Base-by-base conservation (phyloP, 2,797 vertebrate species). In the Sebastes trivittatus region DNA sequence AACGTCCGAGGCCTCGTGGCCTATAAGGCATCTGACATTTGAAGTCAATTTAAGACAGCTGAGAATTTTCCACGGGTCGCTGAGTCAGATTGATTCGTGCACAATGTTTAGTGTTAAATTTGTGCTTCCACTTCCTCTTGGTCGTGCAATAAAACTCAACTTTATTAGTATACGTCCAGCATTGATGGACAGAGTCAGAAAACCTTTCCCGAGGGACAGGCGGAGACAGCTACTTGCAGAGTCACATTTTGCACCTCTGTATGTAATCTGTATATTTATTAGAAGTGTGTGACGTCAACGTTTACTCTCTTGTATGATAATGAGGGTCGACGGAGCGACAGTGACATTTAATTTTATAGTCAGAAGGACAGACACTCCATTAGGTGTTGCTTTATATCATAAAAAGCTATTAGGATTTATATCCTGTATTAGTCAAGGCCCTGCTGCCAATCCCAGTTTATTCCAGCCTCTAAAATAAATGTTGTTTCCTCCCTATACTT, bases 261-360 rank as follows among this genome's bases (percentile, higher is more conserved):
- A 25, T 81, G 82, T 83, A 73, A 83, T 89, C 92, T 89, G 84
- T 90, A 55, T 90, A 85, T 93, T 94, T 93, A 93, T 88, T 75
- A 80, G 64, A 75, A 27, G 32, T 14, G 25, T 92, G 88, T 92
- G 88, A 89, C 80, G 78, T 90, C 89, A 85, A 2, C 32, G 20
- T 84, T 83, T 64, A 22, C 72, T 66, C 80, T 25, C 77, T 80
- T 65, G 64, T 87, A 89, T 85, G 82, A 65, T 93, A 93, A 93
- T 92, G 83, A 85, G 75, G 67, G 63, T 73, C 64, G 23, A 49
- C 23, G 72, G 86, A 84, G 86, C 78, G 54, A 81, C 83, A 42
- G 78, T 92, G 92, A 91, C 91, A 93, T 94, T 94, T 92, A 64
- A 77, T 89, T 94, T 93, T 90, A 92, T 80, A 73, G 79, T 77